Base-by-base conservation (phyloP, 2,888 invertebrate genomes). In the Syrista parreyssii region DNA sequence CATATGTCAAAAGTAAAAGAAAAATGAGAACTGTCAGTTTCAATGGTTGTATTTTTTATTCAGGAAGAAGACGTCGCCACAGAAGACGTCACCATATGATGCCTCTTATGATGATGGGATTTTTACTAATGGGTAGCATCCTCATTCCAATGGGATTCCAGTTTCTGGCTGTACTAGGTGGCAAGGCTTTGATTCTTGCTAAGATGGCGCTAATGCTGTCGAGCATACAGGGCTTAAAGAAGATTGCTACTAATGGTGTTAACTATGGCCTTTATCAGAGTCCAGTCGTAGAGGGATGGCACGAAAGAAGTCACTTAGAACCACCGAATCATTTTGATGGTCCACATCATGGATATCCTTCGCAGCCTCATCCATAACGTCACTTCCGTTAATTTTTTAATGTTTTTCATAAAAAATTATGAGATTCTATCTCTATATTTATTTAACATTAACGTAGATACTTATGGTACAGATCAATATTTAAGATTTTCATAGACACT, bases 131-230 rank as follows among this genome's bases (percentile, higher is more conserved):
- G 87, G 95, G 96, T 1, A 94, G 96, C 89, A 94, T 97, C 4
- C 89, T 97, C 0, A 93, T 97, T 23, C 97, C 97, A 0, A 94
- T 97, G 94, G 97, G 96, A 23, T 97, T 97, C 89, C 96, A 97
- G 90, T 95, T 97, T 90, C 92, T 97, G 1, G 96, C 97, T 0
- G 95, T 97, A 0, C 92, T 97, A 1, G 96, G 96, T 9, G 97
- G 96, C 40, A 97, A 97, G 88, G 96, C 97, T 0, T 90, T 97
- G 4, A 91, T 97, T 0, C 91, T 97, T 32, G 96, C 97, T 3
- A 97, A 97, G 92, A 95, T 97, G 94, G 96, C 97, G 0, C 92
- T 97, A 9, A 93, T 97, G 74, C 91, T 97, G 15, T 95, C 96
- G 3, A 96, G 96, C 0, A 96, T 96, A 81, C 96, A 96, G 89